Conservation (phyloP, 2,888 invertebrate genomes). For the Mycalesis mineus region DNA sequence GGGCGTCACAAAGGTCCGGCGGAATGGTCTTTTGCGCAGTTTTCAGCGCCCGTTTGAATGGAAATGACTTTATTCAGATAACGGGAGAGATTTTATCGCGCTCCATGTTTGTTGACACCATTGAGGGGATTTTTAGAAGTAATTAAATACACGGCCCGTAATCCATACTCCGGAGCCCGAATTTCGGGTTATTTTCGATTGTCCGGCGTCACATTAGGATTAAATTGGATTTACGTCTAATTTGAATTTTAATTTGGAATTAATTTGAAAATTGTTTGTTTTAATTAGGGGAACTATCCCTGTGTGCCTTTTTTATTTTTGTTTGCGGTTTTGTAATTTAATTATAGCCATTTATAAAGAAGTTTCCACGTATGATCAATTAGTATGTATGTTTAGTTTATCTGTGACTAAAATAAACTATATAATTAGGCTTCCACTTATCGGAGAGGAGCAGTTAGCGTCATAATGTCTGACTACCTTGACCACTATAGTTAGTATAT, state of each 20-base stretch:
- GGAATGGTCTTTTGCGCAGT: conserved; percentile 55
- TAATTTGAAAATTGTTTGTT: conserved; percentile 9
- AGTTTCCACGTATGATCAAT: neutral
- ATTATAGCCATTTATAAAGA: neutral
- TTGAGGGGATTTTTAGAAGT: conserved; percentile 23
- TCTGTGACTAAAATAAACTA: too few species aligned
- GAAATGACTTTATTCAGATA: conserved; percentile 70
- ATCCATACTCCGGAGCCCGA: conserved; percentile 2
- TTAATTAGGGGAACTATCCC: neutral
- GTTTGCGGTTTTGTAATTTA: too few species aligned
- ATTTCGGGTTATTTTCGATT: neutral
- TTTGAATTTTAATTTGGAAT: conserved; percentile 10
- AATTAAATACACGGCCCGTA: conserved; percentile 24
- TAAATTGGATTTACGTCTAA: conserved; percentile 12
- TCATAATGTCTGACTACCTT: too few species aligned
- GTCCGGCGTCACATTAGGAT: conserved; percentile 5
- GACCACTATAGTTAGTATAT: too few species aligned
- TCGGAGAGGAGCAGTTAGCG: too few species aligned
- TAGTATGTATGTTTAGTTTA: neutral
- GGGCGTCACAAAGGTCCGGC: conserved; percentile 48
- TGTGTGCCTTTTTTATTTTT: neutral
- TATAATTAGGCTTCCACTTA: too few species aligned
- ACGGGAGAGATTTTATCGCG: conserved; percentile 58
- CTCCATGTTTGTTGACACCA: conserved; percentile 46
- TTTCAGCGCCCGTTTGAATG: conserved; percentile 67